phyloP scores from a whole-genome alignment of 1,140 invertebrate species.

The Andrena cerasifolii region DNA sequence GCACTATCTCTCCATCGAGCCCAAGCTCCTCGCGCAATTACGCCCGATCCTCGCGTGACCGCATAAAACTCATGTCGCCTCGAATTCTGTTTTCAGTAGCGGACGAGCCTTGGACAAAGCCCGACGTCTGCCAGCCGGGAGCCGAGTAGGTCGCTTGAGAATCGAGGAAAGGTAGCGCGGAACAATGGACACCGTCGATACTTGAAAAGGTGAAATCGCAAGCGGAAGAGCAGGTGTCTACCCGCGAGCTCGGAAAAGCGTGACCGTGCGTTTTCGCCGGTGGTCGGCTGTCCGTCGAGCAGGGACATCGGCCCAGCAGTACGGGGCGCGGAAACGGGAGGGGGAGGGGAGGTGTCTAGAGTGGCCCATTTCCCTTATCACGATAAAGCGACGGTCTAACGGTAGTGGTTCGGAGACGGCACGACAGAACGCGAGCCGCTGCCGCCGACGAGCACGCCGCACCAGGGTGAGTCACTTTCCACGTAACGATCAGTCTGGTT shows the following conservation, averaged over 20 bases:
- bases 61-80: too few relatives aligned
- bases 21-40: too few relatives aligned
- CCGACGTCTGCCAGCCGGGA: too few relatives aligned
- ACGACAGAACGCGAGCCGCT: constrained; percentile 35
- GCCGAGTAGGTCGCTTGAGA: too few relatives aligned
- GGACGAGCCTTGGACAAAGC: neutral
- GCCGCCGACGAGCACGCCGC: neutral
- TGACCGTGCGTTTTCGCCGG: neutral
- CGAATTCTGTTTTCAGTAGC: constrained; percentile 21
- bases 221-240: neutral
- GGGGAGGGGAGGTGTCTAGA: constrained; percentile 48
- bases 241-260: constrained; percentile 14
- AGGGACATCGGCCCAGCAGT: neutral
- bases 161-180: too few relatives aligned
- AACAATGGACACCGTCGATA: too few relatives aligned
- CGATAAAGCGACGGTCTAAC: constrained; percentile 59
- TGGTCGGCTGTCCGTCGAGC: too few relatives aligned
- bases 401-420: constrained; percentile 14
- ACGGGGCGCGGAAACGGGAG: neutral
- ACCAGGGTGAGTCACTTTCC: constrained; percentile 54
- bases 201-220: too few relatives aligned
- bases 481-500: constrained; percentile 45
- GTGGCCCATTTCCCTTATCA: constrained; percentile 73
- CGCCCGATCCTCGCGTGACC: too few relatives aligned
- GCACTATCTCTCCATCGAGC: too few relatives aligned